Percentiles rank a stretch among this genome's conserved stretches.
Conservation (phyloP, 2,113 vertebrate genomes). For the Strix aluco region DNA sequence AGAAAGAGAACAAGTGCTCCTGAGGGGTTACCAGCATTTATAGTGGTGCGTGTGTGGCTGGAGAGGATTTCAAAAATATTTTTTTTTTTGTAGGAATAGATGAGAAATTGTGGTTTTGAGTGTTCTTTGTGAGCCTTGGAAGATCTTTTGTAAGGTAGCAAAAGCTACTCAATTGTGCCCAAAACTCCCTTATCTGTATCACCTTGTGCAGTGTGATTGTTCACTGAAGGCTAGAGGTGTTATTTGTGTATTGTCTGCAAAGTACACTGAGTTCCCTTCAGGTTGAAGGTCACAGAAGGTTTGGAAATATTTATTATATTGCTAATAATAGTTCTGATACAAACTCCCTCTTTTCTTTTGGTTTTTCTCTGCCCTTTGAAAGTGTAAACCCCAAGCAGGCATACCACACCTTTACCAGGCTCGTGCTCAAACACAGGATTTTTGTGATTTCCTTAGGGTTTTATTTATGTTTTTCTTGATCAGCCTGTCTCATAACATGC, state of each 20-base stretch:
- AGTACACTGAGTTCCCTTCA: background rate
- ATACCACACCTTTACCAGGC: background rate
- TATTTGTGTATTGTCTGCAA: background rate
- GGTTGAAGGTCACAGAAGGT: background rate
- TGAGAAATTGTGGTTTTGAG: background rate
- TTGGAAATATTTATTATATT: background rate
- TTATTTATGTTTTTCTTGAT: background rate
- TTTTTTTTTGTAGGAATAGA: background rate
- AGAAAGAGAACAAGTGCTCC: background rate
- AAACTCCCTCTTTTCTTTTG: background rate
- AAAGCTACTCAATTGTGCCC: background rate
- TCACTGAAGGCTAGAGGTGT: background rate
- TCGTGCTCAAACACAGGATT: background rate
- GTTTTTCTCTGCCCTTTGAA: background rate
- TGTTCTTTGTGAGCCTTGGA: background rate
- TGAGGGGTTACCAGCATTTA: background rate
- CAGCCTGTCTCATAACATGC: background rate
- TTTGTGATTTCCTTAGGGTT: background rate
- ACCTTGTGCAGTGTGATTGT: background rate
- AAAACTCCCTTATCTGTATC: background rate
- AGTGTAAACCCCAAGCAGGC: background rate
- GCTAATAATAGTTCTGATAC: background rate
- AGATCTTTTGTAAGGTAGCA: background rate
- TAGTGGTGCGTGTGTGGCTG: background rate
- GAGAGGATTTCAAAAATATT: background rate